phyloP scores from a whole-genome alignment of 2,113 vertebrate species.

The Phrynocephalus versicolor region DNA sequence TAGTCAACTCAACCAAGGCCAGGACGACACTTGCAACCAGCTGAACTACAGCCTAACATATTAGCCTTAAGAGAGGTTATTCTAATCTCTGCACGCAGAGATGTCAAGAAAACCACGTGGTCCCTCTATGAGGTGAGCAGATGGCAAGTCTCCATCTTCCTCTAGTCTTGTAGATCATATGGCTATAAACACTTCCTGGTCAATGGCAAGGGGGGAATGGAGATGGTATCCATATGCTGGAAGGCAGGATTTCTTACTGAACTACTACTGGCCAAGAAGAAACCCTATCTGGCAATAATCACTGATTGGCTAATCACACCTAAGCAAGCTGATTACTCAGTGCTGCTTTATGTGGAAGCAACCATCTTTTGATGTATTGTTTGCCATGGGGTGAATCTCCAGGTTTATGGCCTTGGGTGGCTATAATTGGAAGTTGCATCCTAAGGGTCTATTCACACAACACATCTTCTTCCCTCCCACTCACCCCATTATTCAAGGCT shows the following conservation, averaged over 20 bases:
- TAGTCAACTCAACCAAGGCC: background rate
- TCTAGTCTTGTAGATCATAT: background rate
- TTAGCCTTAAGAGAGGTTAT: too few species aligned
- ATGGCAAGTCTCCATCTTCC: background rate
- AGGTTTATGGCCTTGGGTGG: fast-evolving
- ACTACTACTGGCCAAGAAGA: background rate
- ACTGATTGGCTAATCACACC: background rate
- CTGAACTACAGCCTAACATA: background rate
- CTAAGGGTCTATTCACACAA: fast-evolving
- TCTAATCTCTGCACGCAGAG: too few species aligned
- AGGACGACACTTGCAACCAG: background rate
- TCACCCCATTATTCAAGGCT: background rate
- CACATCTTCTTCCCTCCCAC: background rate
- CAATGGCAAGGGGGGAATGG: background rate
- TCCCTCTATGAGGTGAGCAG: background rate
- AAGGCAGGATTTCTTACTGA: background rate
- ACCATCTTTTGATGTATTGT: fast-evolving
- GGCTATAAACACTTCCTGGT: background rate
- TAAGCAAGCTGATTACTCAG: background rate
- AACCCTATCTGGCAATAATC: background rate
- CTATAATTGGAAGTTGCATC: background rate
- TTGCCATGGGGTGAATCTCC: background rate
- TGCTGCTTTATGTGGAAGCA: fast-evolving
- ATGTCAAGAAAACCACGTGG: background rate
- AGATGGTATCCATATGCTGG: background rate